A percentile compares a stretch with the other conserved stretches of the same genome.
Evolutionary conservation across 2,113 vertebrate species (phyloP).

Genomic region (Semicossyphus pulcher): DNA sequence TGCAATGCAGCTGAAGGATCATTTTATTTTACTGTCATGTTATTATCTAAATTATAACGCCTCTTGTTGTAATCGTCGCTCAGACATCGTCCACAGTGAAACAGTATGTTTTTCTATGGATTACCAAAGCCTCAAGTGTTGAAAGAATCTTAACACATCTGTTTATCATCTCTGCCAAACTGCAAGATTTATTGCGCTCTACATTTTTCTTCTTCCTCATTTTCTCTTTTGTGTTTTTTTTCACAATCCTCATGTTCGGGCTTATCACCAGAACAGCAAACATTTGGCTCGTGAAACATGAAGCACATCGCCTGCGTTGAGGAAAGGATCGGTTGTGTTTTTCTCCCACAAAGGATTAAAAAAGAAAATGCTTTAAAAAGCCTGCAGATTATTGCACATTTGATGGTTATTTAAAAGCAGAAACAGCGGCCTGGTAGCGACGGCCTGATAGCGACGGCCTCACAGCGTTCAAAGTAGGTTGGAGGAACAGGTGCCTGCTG

Average conservation of each 20-base stretch:
- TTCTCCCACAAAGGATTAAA: not conserved
- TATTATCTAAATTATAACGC: conserved; percentile 30
- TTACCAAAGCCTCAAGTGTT: conserved; percentile 57
- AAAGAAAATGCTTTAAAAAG: not conserved
- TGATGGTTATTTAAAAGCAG: conserved; percentile 54
- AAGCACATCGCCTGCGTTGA: conserved; percentile 28
- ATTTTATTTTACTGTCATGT: conserved; percentile 29
- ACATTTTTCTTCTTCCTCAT: conserved; percentile 34
- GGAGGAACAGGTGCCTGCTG: conserved; percentile 76
- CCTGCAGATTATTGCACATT: conserved; percentile 19
- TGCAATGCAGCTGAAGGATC: not conserved
- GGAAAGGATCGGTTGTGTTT: conserved; percentile 1
- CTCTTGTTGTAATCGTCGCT: conserved; percentile 31
- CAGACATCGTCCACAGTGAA: conserved; percentile 27
- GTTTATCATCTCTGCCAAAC: conserved; percentile 61
- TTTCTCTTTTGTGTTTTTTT: not conserved
- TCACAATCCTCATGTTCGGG: conserved; percentile 37
- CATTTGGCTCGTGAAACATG: conserved; percentile 58
- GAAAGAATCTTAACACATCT: conserved; percentile 65
- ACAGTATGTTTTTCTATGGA: conserved; percentile 30
- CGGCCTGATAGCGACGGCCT: conserved; percentile 45
- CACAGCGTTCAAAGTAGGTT: conserved; percentile 75
- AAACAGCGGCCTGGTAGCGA: conserved; percentile 13
- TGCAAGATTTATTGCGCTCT: conserved; percentile 54
- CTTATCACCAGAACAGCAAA: conserved; percentile 63